Base-by-base conservation (phyloP, 2,113 vertebrate genomes). In the Sialia sialis region DNA sequence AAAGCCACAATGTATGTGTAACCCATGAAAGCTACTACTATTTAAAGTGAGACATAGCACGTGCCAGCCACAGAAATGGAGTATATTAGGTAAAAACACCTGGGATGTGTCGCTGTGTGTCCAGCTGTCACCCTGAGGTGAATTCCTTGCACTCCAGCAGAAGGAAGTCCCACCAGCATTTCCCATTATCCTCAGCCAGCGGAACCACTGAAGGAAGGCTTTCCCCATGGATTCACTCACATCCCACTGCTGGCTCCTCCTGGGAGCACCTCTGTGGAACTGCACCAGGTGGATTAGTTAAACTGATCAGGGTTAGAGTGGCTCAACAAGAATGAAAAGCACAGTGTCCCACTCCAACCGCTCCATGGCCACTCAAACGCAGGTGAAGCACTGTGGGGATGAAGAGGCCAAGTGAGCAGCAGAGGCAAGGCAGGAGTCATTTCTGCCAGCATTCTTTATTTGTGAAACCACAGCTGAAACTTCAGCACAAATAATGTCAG, bases 291-390 rank as follows among this genome's bases (percentile, higher is more conserved):
- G 48, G 4, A 29, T 22, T 3, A 6, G 43, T 51, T 44, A 13
- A 85, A 74, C 15, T 18, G 7, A 70, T 15, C 15, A 32, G 25
- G 52, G 56, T 46, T 38, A 67, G 41, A 55, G 67, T 7, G 84
- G 21, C 26, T 55, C 36, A 30, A 13, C 8, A 32, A 13, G 30
- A 73, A 44, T 11, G 21, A 55, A 25, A 41, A 63, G 15, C 4
- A 16, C 5, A 22, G 8, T 11, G 44, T 80, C 36, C 41, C 62
- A 22, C 21, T 52, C 36, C 51, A 60, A 76, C 14, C n/a, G 17
- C 41, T 41, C 0, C 7, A 9, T 1, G 30, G 55, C 52, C 29
- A 13, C 8, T 18, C 3, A 34, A 43, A 30, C 0, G 2, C 26
- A 29, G 14, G 7, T 18, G 34, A 82, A 67, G 46, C 59, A 56